Evolutionary conservation across 2,797 vertebrate species (phyloP).

Genomic region (Danio albolineatus): DNA sequence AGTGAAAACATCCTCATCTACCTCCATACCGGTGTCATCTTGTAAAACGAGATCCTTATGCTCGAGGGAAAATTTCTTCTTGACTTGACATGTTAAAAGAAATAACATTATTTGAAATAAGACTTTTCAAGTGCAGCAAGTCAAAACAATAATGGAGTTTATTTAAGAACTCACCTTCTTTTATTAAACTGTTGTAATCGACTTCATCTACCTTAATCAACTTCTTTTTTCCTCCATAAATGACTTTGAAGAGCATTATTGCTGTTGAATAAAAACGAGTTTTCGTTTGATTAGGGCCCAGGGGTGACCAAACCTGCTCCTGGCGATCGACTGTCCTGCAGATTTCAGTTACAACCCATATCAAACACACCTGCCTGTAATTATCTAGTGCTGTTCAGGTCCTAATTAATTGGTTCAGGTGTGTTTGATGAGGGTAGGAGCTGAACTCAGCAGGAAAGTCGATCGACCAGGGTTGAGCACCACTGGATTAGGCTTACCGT

Average conservation of each 20-base stretch:
- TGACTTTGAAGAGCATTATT: slow-evolving; percentile 5
- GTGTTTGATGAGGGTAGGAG: too few relatives aligned
- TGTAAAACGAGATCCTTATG: background rate
- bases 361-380: too few relatives aligned
- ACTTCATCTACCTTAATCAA: background rate
- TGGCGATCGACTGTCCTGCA: too few relatives aligned
- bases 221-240: background rate
- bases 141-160: background rate
- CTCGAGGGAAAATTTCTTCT: background rate
- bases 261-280: background rate
- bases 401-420: too few relatives aligned
- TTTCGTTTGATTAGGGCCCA: too few relatives aligned
- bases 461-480: too few relatives aligned
- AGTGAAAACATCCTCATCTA: slow-evolving; percentile 13
- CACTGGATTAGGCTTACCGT: too few relatives aligned
- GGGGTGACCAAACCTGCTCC: too few relatives aligned
- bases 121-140: background rate
- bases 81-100: background rate
- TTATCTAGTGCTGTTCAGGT: too few relatives aligned
- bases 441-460: too few relatives aligned
- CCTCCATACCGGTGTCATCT: slow-evolving; percentile 1
- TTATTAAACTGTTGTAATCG: background rate
- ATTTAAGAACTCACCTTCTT: background rate
- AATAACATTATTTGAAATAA: background rate
- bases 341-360: too few relatives aligned